A percentile compares a stretch with the other conserved stretches of the same genome.
Evolutionary conservation across 2,888 invertebrate genomes (phyloP).

Genomic region (Ariolimax columbianus): DNA sequence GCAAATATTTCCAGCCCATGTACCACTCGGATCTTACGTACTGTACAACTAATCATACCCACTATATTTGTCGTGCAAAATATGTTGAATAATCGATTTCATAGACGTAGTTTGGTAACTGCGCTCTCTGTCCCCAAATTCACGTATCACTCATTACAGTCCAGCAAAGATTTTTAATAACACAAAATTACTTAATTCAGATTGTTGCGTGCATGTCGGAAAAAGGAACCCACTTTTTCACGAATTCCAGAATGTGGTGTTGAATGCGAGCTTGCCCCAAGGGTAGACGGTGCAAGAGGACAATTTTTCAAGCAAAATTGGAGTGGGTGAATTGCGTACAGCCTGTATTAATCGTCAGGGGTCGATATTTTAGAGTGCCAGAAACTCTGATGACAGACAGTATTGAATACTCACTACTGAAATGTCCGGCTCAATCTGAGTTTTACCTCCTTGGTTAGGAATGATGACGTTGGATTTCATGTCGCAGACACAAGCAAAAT

Average conservation of each 20-base stretch:
- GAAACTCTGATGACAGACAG: background rate
- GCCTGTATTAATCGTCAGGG: background rate
- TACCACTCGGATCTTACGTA: too few relatives aligned
- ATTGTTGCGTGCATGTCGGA: background rate
- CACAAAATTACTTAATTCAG: background rate
- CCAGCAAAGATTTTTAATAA: background rate
- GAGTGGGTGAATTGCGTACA: background rate
- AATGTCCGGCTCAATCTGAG: too few relatives aligned
- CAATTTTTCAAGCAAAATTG: background rate
- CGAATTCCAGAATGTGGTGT: background rate
- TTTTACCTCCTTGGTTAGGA: too few relatives aligned
- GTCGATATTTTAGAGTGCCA: background rate
- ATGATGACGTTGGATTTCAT: too few relatives aligned
- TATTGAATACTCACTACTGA: too few relatives aligned
- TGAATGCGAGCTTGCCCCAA: background rate
- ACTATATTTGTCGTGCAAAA: too few relatives aligned
- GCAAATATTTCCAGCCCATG: too few relatives aligned
- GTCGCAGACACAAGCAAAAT: too few relatives aligned
- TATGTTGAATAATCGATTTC: too few relatives aligned
- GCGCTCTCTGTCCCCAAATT: background rate
- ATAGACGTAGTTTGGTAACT: too few relatives aligned
- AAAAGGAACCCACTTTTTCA: background rate
- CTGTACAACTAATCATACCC: too few relatives aligned
- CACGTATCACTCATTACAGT: background rate
- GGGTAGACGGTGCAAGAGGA: background rate